Conservation (phyloP, 2,888 invertebrate species). For the Perizoma flavofasciatum region DNA sequence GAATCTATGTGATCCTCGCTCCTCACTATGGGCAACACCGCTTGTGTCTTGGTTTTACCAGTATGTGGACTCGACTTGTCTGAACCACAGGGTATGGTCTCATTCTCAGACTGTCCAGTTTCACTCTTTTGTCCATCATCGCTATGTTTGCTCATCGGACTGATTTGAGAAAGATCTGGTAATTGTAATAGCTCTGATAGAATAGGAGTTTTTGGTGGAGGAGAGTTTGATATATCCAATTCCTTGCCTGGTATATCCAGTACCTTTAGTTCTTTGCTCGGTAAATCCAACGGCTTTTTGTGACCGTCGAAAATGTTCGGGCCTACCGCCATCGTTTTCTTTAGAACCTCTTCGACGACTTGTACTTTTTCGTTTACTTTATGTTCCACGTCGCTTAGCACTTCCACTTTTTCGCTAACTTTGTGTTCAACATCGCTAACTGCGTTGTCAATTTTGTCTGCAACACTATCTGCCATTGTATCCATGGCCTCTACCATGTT, state of each 20-base stretch:
- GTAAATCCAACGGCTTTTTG: constrained; percentile 62
- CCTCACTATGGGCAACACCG: constrained; percentile 77
- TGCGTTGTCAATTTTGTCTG: constrained; percentile 24
- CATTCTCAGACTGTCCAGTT: constrained; percentile 75
- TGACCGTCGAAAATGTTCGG: constrained; percentile 61
- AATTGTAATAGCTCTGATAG: constrained; percentile 70
- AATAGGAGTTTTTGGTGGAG: constrained; percentile 75
- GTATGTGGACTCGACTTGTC: constrained; percentile 77
- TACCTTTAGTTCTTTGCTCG: constrained; percentile 57
- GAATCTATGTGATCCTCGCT: constrained; percentile 73
- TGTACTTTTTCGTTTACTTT: constrained; percentile 62
- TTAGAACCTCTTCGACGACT: constrained; percentile 65
- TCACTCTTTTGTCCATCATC: constrained; percentile 77
- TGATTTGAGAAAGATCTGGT: constrained; percentile 71
- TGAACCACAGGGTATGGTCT: constrained; percentile 77
- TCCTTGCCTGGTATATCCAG: constrained; percentile 65
- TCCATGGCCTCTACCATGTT: constrained; percentile 55
- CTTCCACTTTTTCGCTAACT: constrained; percentile 22
- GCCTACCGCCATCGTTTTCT: constrained; percentile 60
- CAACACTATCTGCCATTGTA: constrained; percentile 46
- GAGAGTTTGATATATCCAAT: constrained; percentile 65
- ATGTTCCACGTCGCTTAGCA: constrained; percentile 35
- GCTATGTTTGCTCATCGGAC: constrained; percentile 74
- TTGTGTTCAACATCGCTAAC: constrained; percentile 18
- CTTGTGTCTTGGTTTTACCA: constrained; percentile 76